Percentiles rank a stretch among this genome's conserved stretches.
These are phyloP conservation scores for Circaetus cinerascens DNA, from an alignment of 2,113 vertebrate genomes.

Conservation along the genomic window DNA sequence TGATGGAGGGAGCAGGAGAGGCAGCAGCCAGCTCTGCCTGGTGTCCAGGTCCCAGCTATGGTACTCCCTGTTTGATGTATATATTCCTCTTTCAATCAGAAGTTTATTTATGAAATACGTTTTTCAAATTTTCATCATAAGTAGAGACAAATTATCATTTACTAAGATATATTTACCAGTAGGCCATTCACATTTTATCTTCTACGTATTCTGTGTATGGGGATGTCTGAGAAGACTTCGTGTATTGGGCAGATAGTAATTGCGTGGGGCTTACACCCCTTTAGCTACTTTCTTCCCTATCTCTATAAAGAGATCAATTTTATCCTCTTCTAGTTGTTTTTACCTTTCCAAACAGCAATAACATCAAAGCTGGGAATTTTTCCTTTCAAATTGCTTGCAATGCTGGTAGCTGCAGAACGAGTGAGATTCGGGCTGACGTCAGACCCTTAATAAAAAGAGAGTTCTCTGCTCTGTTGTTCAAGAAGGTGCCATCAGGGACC, in stretches of 20 bases:
- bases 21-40: neutral
- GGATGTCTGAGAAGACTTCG: neutral
- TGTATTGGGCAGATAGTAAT: neutral
- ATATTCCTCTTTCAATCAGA: neutral
- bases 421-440: neutral
- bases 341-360: neutral
- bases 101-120: neutral
- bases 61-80: neutral
- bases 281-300: neutral
- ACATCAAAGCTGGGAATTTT: neutral
- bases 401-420: neutral
- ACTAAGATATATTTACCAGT: neutral
- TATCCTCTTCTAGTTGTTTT: neutral
- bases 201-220: accelerated
- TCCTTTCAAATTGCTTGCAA: neutral
- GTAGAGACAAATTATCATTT: neutral
- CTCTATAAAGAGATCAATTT: neutral
- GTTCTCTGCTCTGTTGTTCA: neutral
- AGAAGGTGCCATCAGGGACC: neutral
- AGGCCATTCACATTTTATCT: neutral
- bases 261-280: neutral
- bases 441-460: neutral
- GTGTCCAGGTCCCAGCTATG: neutral
- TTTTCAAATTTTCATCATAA: neutral
- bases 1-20: neutral